Conservation (phyloP, 53 echinoderm and acorn worm species). For the Hippasteria phrygiana region DNA sequence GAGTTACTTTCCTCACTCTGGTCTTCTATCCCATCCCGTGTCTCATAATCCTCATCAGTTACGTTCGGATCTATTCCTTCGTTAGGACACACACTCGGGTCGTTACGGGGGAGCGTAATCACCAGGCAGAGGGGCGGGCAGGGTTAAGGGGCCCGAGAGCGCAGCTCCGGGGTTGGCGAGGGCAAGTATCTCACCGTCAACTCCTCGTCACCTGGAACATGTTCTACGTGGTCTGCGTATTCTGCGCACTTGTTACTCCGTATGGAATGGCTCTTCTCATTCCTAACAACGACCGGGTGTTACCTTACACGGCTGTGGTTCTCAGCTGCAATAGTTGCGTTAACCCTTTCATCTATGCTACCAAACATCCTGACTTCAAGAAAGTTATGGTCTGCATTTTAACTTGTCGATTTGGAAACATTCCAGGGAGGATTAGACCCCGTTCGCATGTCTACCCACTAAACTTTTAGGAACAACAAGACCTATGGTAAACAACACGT, state of each 20-base stretch:
- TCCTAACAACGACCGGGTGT: constrained; percentile 42
- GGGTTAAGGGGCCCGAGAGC: background rate
- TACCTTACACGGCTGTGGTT: constrained; percentile 62
- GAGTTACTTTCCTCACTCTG: constrained; percentile 26
- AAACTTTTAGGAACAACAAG: background rate
- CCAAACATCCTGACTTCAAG: constrained; percentile 28
- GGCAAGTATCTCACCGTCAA: constrained; percentile 18
- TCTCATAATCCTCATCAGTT: constrained; percentile 52
- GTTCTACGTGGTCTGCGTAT: constrained; percentile 59
- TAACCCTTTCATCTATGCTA: constrained; percentile 68
- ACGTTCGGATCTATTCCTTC: constrained; percentile 51
- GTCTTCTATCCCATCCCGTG: constrained; percentile 53
- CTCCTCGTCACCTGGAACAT: constrained; percentile 65
- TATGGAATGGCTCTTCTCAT: constrained; percentile 43
- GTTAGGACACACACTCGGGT: constrained; percentile 22
- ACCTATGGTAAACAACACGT: background rate
- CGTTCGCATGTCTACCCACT: background rate
- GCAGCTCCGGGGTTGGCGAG: background rate
- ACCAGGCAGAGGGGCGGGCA: too few relatives aligned
- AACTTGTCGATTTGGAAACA: background rate
- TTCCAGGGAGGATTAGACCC: background rate
- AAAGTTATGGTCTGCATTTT: background rate
- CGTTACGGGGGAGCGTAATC: background rate
- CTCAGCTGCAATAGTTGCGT: constrained; percentile 59
- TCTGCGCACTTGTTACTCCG: constrained; percentile 42